A percentile compares a stretch with the other conserved stretches of the same genome.
phyloP scores from a whole-genome alignment of 2,888 invertebrate species.

The Machimus atricapillus region DNA sequence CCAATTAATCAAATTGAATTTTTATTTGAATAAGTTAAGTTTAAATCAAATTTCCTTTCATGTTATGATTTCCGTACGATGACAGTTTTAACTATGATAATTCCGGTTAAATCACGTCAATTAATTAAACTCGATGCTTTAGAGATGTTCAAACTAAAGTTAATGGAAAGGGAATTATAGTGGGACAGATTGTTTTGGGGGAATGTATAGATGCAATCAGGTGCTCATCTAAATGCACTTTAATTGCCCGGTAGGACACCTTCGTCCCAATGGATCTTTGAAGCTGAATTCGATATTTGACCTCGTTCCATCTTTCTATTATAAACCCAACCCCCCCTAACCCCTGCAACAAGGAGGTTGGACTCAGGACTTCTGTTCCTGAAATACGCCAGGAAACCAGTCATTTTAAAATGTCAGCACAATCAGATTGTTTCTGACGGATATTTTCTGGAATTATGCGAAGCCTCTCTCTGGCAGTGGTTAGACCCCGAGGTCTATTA shows the following conservation, averaged over 20 bases:
- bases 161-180: neutral
- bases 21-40: too few species aligned
- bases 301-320: neutral
- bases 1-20: too few species aligned
- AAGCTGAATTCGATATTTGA: neutral
- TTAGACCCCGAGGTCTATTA: neutral
- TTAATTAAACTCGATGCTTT: neutral
- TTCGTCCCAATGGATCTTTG: neutral
- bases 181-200: neutral
- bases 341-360: too few species aligned
- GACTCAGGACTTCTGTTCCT: neutral
- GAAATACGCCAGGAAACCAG: neutral
- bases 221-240: neutral
- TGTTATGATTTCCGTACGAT: neutral
- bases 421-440: neutral
- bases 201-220: neutral
- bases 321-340: neutral
- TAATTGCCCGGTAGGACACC: neutral
- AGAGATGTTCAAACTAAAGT: neutral
- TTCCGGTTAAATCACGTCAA: neutral
- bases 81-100: neutral
- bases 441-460: neutral
- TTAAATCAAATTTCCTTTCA: too few species aligned
- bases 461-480: neutral
- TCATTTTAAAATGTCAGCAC: neutral